A percentile compares a stretch with the other conserved stretches of the same genome.
phyloP scores from a whole-genome alignment of 2,113 vertebrate genomes.

The Ursus arctos region DNA sequence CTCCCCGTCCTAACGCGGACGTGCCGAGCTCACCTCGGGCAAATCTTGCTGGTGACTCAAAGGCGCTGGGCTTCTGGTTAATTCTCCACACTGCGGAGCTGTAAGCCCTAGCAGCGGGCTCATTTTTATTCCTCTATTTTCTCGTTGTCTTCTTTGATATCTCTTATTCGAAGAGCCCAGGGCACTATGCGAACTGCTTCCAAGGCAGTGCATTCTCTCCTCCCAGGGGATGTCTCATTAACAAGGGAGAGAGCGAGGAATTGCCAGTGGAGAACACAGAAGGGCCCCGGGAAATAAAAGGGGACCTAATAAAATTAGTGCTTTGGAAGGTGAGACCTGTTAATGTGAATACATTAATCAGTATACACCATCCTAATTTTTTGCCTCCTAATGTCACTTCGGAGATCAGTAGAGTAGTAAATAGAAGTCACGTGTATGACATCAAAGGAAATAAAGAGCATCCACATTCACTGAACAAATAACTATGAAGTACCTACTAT shows the following conservation, averaged over 20 bases:
- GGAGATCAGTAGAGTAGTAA: background rate
- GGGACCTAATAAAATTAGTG: background rate
- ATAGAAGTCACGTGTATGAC: background rate
- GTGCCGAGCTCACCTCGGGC: conserved; percentile 76
- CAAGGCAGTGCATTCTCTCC: accelerated
- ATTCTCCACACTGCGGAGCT: background rate
- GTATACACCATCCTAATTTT: no score
- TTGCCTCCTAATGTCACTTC: background rate
- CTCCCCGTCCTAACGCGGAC: conserved; percentile 72
- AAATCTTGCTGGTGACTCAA: conserved; percentile 76
- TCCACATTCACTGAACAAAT: background rate
- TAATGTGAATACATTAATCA: background rate
- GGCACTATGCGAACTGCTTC: background rate
- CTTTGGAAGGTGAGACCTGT: background rate
- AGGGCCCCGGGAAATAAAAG: background rate
- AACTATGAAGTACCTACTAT: background rate
- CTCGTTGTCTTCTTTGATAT: background rate
- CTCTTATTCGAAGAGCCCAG: background rate
- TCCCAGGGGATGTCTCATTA: accelerated
- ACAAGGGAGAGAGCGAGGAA: background rate
- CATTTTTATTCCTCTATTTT: background rate
- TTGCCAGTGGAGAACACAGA: background rate
- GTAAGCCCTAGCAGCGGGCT: background rate
- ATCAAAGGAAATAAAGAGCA: background rate
- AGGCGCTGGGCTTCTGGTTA: background rate